Conservation (phyloP, 2,888 invertebrate species). For the Plebejus anna region DNA sequence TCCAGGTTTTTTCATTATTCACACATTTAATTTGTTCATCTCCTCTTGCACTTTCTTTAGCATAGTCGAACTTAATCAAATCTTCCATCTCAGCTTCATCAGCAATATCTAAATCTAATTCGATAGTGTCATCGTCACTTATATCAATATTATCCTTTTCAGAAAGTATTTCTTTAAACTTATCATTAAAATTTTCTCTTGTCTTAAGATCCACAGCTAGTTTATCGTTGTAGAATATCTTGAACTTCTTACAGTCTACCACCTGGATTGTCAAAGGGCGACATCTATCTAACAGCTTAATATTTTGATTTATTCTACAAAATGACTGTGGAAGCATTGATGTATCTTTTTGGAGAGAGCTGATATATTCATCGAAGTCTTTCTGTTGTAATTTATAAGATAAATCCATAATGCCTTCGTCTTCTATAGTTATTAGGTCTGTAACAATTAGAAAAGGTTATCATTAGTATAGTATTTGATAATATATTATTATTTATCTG, state of each 20-base stretch:
- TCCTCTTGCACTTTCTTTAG: background rate
- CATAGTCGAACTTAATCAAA: background rate
- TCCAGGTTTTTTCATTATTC: background rate
- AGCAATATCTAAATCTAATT: constrained; percentile 5
- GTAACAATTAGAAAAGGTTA: background rate
- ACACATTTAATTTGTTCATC: background rate
- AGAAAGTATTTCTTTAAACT: constrained; percentile 13
- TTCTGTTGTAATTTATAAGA: constrained; percentile 1
- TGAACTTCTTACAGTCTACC: constrained; percentile 38
- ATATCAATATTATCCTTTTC: background rate
- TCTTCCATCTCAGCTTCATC: constrained; percentile 1
- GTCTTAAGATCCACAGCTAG: background rate
- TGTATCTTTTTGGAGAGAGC: constrained; percentile 32
- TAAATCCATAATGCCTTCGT: background rate
- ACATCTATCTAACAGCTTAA: constrained; percentile 37
- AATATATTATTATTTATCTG: too few species aligned
- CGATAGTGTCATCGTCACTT: constrained; percentile 3
- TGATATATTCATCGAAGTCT: constrained; percentile 27
- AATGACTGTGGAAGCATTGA: constrained; percentile 36
- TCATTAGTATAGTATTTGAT: background rate
- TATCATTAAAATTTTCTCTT: background rate
- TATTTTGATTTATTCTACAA: constrained; percentile 37
- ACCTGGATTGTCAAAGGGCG: constrained; percentile 37
- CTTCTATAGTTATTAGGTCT: constrained; percentile 14
- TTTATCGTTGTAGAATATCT: background rate